phyloP scores from a whole-genome alignment of 2,888 invertebrate species.

The Mylabris sibirica region DNA sequence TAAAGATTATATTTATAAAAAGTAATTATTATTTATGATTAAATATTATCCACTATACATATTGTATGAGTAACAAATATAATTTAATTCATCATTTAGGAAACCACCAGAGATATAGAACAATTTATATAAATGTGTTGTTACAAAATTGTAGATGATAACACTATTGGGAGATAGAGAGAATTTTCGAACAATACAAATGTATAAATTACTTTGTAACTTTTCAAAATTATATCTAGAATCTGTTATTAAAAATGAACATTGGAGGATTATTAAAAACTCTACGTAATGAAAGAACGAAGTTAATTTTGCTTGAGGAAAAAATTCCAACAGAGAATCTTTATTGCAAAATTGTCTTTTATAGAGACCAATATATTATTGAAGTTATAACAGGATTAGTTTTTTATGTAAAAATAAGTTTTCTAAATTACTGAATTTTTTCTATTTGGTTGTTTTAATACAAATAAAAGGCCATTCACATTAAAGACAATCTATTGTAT shows the following conservation, averaged over 20 bases:
- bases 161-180: neutral
- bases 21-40: neutral
- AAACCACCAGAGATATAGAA: neutral
- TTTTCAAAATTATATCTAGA: neutral
- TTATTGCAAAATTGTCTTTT: too few species aligned
- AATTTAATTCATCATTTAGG: neutral
- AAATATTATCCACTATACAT: neutral
- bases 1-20: neutral
- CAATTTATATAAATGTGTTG: conserved; percentile 10
- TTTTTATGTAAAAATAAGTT: too few species aligned
- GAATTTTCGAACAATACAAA: neutral
- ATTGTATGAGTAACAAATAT: neutral
- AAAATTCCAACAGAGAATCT: neutral
- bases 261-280: neutral
- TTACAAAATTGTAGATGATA: conserved; percentile 3
- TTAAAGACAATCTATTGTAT: neutral
- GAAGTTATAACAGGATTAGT: too few species aligned
- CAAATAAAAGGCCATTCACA: neutral
- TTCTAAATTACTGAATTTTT: too few species aligned
- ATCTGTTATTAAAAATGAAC: neutral
- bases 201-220: neutral
- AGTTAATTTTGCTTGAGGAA: neutral
- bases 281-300: too few species aligned
- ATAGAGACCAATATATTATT: too few species aligned
- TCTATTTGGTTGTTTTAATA: neutral